Percentiles rank a stretch among this genome's conserved stretches.
Evolutionary conservation across 1,140 invertebrate genomes (phyloP).

Genomic region (Bradynema listronoti): DNA sequence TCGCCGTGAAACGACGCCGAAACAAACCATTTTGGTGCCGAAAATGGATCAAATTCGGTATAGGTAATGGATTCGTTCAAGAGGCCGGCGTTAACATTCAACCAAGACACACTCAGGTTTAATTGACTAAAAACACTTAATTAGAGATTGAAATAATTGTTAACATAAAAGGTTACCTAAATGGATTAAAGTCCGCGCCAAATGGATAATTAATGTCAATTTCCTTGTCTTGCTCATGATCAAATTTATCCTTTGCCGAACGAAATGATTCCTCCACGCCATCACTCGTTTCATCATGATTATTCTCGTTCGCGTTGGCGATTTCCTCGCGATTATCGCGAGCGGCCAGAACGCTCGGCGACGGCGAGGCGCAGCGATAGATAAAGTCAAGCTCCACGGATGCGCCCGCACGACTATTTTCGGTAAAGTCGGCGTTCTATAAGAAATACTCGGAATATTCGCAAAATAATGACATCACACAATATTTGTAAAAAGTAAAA

Average conservation of each 20-base stretch:
- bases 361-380: conserved; percentile 17
- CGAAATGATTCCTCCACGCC: too few species aligned
- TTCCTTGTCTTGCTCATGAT: too few species aligned
- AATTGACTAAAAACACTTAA: conserved; percentile 25
- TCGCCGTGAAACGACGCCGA: conserved; percentile 29
- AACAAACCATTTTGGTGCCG: conserved; percentile 30
- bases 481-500: neutral
- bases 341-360: conserved; percentile 7
- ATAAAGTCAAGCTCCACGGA: conserved; percentile 25
- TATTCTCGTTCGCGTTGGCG: conserved; percentile 1
- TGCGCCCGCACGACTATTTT: neutral
- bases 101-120: conserved; percentile 23
- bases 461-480: too few species aligned
- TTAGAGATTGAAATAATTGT: conserved; percentile 10
- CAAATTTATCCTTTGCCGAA: too few species aligned
- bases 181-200: conserved; percentile 14
- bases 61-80: conserved; percentile 33
- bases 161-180: conserved; percentile 15
- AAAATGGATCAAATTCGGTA: conserved; percentile 31
- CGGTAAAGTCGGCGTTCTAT: conserved; percentile 15
- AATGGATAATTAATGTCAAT: too few species aligned
- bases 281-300: too few species aligned
- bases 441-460: too few species aligned
- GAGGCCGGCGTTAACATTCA: conserved; percentile 16
- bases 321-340: conserved; percentile 6